phyloP scores from a whole-genome alignment of 2,113 vertebrate species.

The Oreochromis tanganicae region DNA sequence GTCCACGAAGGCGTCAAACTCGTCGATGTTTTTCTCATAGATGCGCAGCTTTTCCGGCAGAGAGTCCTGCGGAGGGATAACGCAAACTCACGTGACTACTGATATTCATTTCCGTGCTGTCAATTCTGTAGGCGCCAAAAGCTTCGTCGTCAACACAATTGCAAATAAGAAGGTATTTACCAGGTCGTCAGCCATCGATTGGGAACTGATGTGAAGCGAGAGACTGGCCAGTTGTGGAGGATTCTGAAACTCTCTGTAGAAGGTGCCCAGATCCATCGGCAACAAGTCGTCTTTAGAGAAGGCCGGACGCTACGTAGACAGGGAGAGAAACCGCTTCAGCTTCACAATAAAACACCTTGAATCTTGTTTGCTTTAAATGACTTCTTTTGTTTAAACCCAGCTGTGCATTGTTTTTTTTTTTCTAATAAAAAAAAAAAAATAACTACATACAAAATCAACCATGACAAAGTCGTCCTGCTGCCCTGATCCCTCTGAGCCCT shows the following conservation, averaged over 20 bases:
- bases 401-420: fast-evolving
- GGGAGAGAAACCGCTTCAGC: neutral
- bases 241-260: slow-evolving; percentile 98
- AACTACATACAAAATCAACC: slow-evolving; percentile 89
- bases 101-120: fast-evolving
- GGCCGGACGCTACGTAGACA: slow-evolving; percentile 81
- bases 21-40: slow-evolving; percentile 94
- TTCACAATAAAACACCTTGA: neutral
- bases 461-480: slow-evolving; percentile 96
- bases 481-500: slow-evolving; percentile 84
- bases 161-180: slow-evolving; percentile 55
- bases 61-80: slow-evolving; percentile 78
- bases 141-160: neutral
- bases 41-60: slow-evolving; percentile 94
- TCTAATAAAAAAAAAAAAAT: neutral
- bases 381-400: neutral
- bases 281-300: slow-evolving; percentile 98
- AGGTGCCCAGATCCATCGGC: slow-evolving; percentile 96
- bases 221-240: slow-evolving; percentile 95
- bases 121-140: neutral
- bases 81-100: fast-evolving
- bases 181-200: slow-evolving; percentile 98
- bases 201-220: slow-evolving; percentile 90
- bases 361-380: neutral
- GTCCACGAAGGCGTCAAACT: slow-evolving; percentile 98